These are phyloP conservation scores for Creontiades dilutus DNA, from an alignment of 2,888 invertebrate genomes.

Conservation along the genomic window DNA sequence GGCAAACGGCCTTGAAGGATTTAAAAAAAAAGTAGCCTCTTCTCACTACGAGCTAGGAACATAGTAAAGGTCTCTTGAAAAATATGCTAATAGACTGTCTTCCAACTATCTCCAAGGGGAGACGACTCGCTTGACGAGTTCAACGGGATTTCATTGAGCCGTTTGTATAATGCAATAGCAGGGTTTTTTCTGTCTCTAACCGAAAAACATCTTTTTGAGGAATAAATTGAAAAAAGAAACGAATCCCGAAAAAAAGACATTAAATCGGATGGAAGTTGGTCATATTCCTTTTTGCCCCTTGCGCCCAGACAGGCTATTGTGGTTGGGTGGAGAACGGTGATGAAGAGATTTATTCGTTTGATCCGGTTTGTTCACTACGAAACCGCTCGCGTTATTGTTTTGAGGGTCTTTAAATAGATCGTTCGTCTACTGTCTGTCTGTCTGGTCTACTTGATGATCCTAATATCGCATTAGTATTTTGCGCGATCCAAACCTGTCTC, in stretches of 20 bases:
- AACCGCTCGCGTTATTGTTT: neutral
- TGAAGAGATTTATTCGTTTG: neutral
- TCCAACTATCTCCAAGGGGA: neutral
- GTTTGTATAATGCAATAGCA: conserved; percentile 42
- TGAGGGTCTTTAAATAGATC: neutral
- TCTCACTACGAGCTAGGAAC: neutral
- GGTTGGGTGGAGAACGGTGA: neutral
- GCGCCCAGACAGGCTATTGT: conserved; percentile 27
- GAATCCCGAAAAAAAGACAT: neutral
- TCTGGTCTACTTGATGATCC: neutral
- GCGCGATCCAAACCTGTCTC: too few relatives aligned
- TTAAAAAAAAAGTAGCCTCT: neutral
- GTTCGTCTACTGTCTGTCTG: neutral
- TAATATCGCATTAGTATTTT: too few relatives aligned
- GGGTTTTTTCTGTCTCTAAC: neutral
- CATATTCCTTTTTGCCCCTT: neutral
- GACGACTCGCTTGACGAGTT: conserved; percentile 33
- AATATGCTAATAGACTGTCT: conserved; percentile 31
- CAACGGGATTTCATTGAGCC: conserved; percentile 52
- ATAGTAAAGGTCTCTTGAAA: neutral
- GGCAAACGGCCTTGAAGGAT: neutral
- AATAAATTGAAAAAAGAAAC: neutral
- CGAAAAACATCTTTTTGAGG: neutral
- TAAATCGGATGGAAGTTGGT: neutral
- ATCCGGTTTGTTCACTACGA: neutral